Evolutionary conservation across 2,888 invertebrate species (phyloP).

Genomic region (Scaptomyza parva): DNA sequence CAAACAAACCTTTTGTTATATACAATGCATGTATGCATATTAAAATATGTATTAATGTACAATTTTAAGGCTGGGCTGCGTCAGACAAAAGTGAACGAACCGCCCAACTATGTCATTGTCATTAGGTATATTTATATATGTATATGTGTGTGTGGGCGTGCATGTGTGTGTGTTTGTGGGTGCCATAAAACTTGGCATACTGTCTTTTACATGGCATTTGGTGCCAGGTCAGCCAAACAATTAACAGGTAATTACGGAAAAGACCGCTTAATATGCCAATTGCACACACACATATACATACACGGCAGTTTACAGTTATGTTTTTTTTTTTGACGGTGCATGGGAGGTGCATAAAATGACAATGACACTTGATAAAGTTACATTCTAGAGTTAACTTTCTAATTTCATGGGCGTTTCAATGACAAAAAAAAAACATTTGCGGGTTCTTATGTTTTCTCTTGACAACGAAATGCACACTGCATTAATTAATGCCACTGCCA

Average conservation of each 20-base stretch:
- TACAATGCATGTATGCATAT: conserved; percentile 8
- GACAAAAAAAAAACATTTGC: neutral
- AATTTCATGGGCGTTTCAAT: conserved; percentile 40
- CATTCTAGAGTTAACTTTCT: conserved; percentile 61
- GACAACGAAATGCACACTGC: conserved; percentile 25
- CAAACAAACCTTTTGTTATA: conserved; percentile 4
- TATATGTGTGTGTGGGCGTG: conserved; percentile 1
- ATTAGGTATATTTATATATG: conserved; percentile 24
- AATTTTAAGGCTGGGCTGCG: conserved; percentile 39
- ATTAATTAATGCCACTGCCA: conserved; percentile 31
- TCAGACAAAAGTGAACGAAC: conserved; percentile 57
- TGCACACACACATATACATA: conserved; percentile 26
- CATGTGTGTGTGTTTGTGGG: conserved; percentile 24
- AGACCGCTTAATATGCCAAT: conserved; percentile 46
- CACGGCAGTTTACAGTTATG: conserved; percentile 47
- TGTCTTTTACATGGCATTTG: conserved; percentile 45
- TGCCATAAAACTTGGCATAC: conserved; percentile 13
- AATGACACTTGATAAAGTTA: conserved; percentile 24
- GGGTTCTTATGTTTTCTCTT: conserved; percentile 48
- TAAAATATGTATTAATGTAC: conserved; percentile 27
- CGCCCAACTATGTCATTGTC: conserved; percentile 57
- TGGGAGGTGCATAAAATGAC: conserved; percentile 33
- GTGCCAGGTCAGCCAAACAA: conserved; percentile 52
- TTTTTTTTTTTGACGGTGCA: conserved; percentile 22
- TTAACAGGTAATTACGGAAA: conserved; percentile 51